Evolutionary conservation across 1,140 invertebrate genomes (phyloP), one percentile per base, ranked within the genome.

Genomic region (Calliphora vicina): DNA sequence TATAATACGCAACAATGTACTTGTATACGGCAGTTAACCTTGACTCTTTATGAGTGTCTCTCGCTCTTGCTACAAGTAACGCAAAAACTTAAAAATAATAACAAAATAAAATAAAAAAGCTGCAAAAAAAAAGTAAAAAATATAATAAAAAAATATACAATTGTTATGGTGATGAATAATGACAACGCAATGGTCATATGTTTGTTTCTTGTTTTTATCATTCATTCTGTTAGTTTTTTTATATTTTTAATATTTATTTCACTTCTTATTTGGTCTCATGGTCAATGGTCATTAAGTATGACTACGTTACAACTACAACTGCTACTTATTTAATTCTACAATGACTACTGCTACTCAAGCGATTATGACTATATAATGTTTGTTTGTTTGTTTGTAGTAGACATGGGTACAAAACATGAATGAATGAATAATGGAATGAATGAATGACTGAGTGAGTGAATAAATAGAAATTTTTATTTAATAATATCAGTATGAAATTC

Each of bases 251-350:
- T 50, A 6, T 12, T 50, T 50, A 50, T 50, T 50, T 50, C 45
- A 50, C 10, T 50, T 50, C 45, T 50, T 50, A 50, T 50, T 50
- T 74, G 13, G 72, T 74, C 27, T 17, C 72, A 74, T 74, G 72
- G 72, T 35, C 72, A 74, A 35, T 35, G 72, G 72, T 74, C 72
- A 74, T 74, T 35, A 74, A 29, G 1, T 50, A 50, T n/a, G 12
- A 50, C 45, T 50, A 50, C 45, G 35, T 35, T 29, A 35, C 35
- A 35, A 5, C 35, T 35, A 35, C 35, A 35, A 35, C 35, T 35
- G 35, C 35, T 35, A 35, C 5, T 35, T n/a, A n/a, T n/a, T n/a
- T 35, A 35, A 35, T 35, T 35, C 5, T 2, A 35, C 35, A 35
- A 35, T 35, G 35, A 35, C 35, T 35, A 35, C 35, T 35, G 35